phyloP scores from a whole-genome alignment of 1,140 invertebrate species.

The Cydia fagiglandana region DNA sequence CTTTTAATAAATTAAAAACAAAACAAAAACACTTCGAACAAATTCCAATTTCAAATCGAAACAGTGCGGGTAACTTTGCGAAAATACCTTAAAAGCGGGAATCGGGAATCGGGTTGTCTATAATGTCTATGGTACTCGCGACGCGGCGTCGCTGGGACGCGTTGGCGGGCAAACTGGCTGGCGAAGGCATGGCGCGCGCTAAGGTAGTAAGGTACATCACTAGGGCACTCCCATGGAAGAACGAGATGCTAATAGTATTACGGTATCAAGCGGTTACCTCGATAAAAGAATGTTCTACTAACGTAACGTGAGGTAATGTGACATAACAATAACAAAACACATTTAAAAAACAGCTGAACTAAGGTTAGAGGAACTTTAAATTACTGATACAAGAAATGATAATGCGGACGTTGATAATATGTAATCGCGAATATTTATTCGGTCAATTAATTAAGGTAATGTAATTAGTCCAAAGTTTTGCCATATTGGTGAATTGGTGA shows the following conservation, averaged over 20 bases:
- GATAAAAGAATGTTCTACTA: conserved; percentile 11
- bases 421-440: neutral
- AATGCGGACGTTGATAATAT: neutral
- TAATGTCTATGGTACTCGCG: conserved; percentile 58
- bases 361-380: neutral
- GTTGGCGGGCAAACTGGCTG: conserved; percentile 53
- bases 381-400: neutral
- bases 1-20: conserved; percentile 43
- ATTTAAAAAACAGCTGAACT: conserved; percentile 1
- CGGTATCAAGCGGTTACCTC: conserved; percentile 20
- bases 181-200: conserved; percentile 14
- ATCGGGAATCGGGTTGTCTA: conserved; percentile 52
- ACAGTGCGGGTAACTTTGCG: conserved; percentile 35
- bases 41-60: conserved; percentile 19
- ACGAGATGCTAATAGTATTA: conserved; percentile 31
- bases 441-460: too few species aligned
- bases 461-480: too few species aligned
- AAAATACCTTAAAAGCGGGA: conserved; percentile 54
- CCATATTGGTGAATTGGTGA: too few species aligned
- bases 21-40: conserved; percentile 37
- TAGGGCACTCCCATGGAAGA: conserved; percentile 28
- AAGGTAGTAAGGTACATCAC: conserved; percentile 1
- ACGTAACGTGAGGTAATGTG: neutral
- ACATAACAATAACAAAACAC: neutral
- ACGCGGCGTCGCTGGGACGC: conserved; percentile 51